Conservation (phyloP, 2,797 vertebrate genomes). For the Labroides dimidiatus region DNA sequence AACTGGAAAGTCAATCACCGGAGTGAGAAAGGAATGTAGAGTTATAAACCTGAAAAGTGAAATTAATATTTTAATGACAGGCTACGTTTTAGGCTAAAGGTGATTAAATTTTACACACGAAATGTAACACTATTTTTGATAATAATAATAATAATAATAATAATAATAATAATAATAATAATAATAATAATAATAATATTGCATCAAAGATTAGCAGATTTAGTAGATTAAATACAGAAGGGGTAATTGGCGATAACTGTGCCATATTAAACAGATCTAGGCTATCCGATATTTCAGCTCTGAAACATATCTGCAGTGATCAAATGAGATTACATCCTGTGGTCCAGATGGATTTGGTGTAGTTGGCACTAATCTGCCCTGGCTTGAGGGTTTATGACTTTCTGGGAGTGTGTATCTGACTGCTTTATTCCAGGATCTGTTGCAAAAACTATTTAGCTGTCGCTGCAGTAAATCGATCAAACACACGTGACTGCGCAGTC, state of each 20-base stretch:
- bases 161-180: slow-evolving; percentile 9
- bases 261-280: slow-evolving; percentile 63
- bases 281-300: slow-evolving; percentile 61
- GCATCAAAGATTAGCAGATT: neutral
- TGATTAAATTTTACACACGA: neutral
- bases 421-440: slow-evolving; percentile 72
- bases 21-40: slow-evolving; percentile 39
- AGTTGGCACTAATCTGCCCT: slow-evolving; percentile 89
- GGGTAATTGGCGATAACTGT: slow-evolving; percentile 9
- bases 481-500: slow-evolving; percentile 29
- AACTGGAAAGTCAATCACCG: slow-evolving; percentile 72
- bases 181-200: neutral
- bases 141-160: slow-evolving; percentile 1
- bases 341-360: slow-evolving; percentile 85
- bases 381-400: slow-evolving; percentile 82
- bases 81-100: neutral
- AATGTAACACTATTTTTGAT: no score
- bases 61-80: slow-evolving; percentile 21
- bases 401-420: slow-evolving; percentile 69
- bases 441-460: slow-evolving; percentile 63
- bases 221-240: slow-evolving; percentile 14
- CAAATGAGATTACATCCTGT: slow-evolving; percentile 86
- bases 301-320: slow-evolving; percentile 85
- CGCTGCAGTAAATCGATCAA: slow-evolving; percentile 66
- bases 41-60: slow-evolving; percentile 20